These are phyloP conservation scores for Lindbergichthys nudifrons DNA, from an alignment of 2,797 vertebrate species.

Conservation along the genomic window DNA sequence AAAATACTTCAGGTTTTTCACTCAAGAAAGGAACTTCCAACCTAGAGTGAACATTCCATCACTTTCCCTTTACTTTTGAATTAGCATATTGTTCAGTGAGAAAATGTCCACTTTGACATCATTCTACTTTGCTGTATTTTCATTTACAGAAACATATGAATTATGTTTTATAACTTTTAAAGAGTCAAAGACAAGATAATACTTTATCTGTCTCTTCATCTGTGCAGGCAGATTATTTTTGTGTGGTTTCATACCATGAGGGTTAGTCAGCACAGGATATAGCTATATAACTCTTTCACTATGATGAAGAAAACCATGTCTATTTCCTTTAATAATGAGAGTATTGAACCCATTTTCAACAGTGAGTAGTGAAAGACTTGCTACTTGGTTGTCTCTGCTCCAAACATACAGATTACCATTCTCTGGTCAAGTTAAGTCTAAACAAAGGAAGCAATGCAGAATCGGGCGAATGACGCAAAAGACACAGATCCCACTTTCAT, in stretches of 20 bases:
- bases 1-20: neutral
- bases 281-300: slow-evolving; percentile 6
- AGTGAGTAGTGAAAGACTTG: slow-evolving; percentile 24
- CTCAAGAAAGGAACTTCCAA: neutral
- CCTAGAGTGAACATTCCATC: neutral
- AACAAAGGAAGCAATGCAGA: slow-evolving; percentile 62
- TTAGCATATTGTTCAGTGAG: neutral
- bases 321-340: neutral
- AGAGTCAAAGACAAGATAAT: neutral
- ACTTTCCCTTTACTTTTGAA: neutral
- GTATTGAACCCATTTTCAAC: neutral
- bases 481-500: slow-evolving; percentile 58
- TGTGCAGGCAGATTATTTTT: neutral
- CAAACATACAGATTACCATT: slow-evolving; percentile 47
- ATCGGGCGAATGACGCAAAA: slow-evolving; percentile 58
- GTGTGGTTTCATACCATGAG: neutral
- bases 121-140: neutral
- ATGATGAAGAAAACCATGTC: neutral
- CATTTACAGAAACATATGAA: slow-evolving; percentile 6
- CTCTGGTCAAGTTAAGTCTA: slow-evolving; percentile 46
- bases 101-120: neutral
- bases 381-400: slow-evolving; percentile 30
- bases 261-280: slow-evolving; percentile 8
- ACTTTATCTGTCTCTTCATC: neutral
- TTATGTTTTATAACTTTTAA: neutral